Percentiles rank a stretch among this genome's conserved stretches.
phyloP scores from a whole-genome alignment of 2,888 invertebrate species.

The Microctonus brassicae region DNA sequence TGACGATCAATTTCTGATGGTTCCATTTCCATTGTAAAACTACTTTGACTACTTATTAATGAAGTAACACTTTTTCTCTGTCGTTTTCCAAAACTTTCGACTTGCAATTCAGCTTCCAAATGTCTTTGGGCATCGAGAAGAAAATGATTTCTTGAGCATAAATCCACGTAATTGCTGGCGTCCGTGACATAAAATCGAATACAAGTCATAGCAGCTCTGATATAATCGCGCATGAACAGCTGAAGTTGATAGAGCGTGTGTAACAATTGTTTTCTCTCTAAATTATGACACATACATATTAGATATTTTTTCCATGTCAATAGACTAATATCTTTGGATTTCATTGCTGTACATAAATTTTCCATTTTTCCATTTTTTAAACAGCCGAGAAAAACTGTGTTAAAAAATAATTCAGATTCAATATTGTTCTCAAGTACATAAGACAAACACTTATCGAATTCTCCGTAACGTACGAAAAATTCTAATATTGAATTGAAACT shows the following conservation, averaged over 20 bases:
- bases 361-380: conserved; percentile 77
- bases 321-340: conserved; percentile 77
- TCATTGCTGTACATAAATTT: conserved; percentile 76
- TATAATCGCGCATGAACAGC: conserved; percentile 78
- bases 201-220: conserved; percentile 85
- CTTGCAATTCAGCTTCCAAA: conserved; percentile 74
- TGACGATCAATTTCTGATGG: conserved; percentile 81
- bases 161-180: conserved; percentile 73
- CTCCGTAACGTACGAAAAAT: conserved; percentile 82
- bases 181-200: conserved; percentile 81
- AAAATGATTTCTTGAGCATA: conserved; percentile 72
- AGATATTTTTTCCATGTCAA: conserved; percentile 81
- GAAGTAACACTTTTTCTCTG: conserved; percentile 54
- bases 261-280: conserved; percentile 78
- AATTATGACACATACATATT: conserved; percentile 78
- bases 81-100: conserved; percentile 50
- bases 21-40: conserved; percentile 77
- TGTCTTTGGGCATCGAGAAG: conserved; percentile 76
- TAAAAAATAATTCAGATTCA: conserved; percentile 79
- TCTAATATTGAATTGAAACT: conserved; percentile 80
- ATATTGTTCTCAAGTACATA: conserved; percentile 80
- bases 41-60: conserved; percentile 37
- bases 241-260: conserved; percentile 84
- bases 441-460: conserved; percentile 77
- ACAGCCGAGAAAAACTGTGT: conserved; percentile 79